Evolutionary conservation across 2,113 vertebrate genomes (phyloP).

Genomic region (cattle (Bos taurus)): ARS-UCD2.0 NC_037336.1:89947001-89947500

Average conservation of each 20-base stretch:
- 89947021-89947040: background rate
- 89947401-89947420: conserved; percentile 37
- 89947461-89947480: conserved; percentile 27
- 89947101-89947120: background rate
- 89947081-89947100: conserved; percentile 24
- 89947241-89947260: background rate
- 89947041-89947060: conserved; percentile 32
- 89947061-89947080: background rate
- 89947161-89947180: conserved; percentile 54
- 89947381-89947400: conserved; percentile 12
- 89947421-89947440: background rate
- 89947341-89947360: background rate
- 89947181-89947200: background rate
- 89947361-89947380: background rate
- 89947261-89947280: background rate
- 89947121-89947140: conserved; percentile 34
- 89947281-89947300: background rate
- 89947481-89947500: conserved; percentile 25
- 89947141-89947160: conserved; percentile 55
- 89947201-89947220: conserved; percentile 54
- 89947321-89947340: conserved; percentile 7
- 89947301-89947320: background rate
- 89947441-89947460: background rate
- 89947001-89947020: background rate
- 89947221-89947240: background rate